Evolutionary conservation across 2,113 vertebrate species (phyloP).

Genomic region (Tylochromis polylepis): DNA sequence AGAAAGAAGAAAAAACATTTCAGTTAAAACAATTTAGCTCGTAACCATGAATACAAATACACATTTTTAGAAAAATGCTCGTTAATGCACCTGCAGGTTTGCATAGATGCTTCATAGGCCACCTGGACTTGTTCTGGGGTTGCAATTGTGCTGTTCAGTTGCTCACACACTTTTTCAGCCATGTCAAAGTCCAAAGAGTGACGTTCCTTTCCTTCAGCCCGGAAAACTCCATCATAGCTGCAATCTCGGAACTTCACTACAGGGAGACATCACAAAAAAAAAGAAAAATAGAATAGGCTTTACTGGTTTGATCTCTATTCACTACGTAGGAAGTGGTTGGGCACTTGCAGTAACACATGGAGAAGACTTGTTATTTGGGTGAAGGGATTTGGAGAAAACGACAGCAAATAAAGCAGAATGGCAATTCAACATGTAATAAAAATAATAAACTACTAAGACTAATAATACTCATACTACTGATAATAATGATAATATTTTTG

Average conservation of each 20-base stretch:
- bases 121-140: slow-evolving; percentile 62
- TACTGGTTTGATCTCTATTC: not conserved
- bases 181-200: slow-evolving; percentile 72
- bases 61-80: not conserved
- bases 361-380: not conserved
- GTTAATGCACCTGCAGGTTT: slow-evolving; percentile 87
- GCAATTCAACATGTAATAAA: not conserved
- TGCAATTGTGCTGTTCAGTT: slow-evolving; percentile 73
- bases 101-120: slow-evolving; percentile 65
- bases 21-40: not conserved
- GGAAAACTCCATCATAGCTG: slow-evolving; percentile 81
- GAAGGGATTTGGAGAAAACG: not conserved
- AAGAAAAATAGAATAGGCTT: not conserved
- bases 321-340: not conserved
- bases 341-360: not conserved
- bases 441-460: not conserved
- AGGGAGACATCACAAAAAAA: not conserved
- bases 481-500: not conserved
- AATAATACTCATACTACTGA: not conserved
- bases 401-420: not conserved
- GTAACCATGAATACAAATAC: not conserved
- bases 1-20: not conserved
- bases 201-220: slow-evolving; percentile 77
- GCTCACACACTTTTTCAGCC: slow-evolving; percentile 73
- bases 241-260: slow-evolving; percentile 76